phyloP scores from a whole-genome alignment of 1,140 invertebrate genomes.

The Alviniconcha marisindica region DNA sequence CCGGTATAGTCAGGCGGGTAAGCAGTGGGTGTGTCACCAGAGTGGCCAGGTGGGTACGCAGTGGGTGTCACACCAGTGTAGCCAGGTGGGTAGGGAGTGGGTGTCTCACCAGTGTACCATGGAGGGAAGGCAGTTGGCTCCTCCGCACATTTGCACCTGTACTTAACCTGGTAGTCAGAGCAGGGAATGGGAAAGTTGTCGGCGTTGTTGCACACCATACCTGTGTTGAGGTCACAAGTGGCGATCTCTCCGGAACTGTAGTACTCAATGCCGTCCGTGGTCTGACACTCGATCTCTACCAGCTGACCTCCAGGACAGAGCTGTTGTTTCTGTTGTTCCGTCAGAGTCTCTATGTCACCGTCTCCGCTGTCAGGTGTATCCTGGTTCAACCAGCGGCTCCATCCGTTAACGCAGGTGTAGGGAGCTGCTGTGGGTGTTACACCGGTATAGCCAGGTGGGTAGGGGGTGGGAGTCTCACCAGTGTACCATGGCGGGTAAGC shows the following conservation, averaged over 20 bases:
- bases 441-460: background rate
- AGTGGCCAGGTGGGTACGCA: constrained; percentile 17
- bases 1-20: background rate
- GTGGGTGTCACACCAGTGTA: constrained; percentile 23
- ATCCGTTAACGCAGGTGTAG: constrained; percentile 51
- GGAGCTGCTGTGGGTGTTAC: constrained; percentile 31
- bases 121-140: constrained; percentile 18
- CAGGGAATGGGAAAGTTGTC: constrained; percentile 57
- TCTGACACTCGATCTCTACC: constrained; percentile 55
- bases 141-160: constrained; percentile 66
- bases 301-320: constrained; percentile 25
- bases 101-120: constrained; percentile 15
- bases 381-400: constrained; percentile 62
- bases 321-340: constrained; percentile 33
- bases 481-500: constrained; percentile 17
- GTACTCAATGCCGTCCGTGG: constrained; percentile 29
- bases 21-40: constrained; percentile 5
- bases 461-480: constrained; percentile 1
- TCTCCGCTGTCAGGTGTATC: constrained; percentile 58
- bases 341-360: constrained; percentile 59
- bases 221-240: constrained; percentile 37
- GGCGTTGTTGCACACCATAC: constrained; percentile 41
- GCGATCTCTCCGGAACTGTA: constrained; percentile 27
- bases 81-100: constrained; percentile 13
- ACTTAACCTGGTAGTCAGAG: constrained; percentile 69